A percentile compares a stretch with the other conserved stretches of the same genome.
Conservation (phyloP, 1,140 invertebrate genomes). For the Galleria mellonella region DNA sequence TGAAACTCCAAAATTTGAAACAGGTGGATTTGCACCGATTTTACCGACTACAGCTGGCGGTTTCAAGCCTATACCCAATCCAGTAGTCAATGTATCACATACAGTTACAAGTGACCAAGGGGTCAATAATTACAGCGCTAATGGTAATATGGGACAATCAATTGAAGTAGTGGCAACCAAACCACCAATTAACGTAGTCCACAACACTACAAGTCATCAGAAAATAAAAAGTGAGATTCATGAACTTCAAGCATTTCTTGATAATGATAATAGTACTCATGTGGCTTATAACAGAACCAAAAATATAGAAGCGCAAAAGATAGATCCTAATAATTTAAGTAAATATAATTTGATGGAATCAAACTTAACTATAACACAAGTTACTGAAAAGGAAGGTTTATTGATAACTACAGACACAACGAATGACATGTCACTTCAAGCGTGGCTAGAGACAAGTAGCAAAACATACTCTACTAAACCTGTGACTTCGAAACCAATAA, state of each 20-base stretch:
- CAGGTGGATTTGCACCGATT: slow-evolving; percentile 83
- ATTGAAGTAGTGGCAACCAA: slow-evolving; percentile 24
- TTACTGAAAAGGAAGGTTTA: slow-evolving; percentile 57
- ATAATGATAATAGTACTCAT: slow-evolving; percentile 54
- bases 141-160: slow-evolving; percentile 24
- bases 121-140: slow-evolving; percentile 23
- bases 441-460: slow-evolving; percentile 55
- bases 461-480: slow-evolving; percentile 20
- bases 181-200: slow-evolving; percentile 23
- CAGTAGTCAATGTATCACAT: slow-evolving; percentile 41
- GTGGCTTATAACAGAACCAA: slow-evolving; percentile 60
- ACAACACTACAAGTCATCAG: slow-evolving; percentile 45
- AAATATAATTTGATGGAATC: slow-evolving; percentile 64
- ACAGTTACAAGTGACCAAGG: slow-evolving; percentile 9
- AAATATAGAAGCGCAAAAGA: slow-evolving; percentile 56
- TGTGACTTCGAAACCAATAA: slow-evolving; percentile 32
- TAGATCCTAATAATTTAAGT: slow-evolving; percentile 39
- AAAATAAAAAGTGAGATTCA: slow-evolving; percentile 62
- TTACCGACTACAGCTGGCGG: slow-evolving; percentile 80
- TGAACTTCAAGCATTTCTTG: slow-evolving; percentile 51
- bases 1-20: slow-evolving; percentile 79
- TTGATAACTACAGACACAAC: slow-evolving; percentile 62
- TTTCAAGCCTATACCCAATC: slow-evolving; percentile 80
- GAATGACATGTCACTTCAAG: slow-evolving; percentile 54
- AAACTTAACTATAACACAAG: slow-evolving; percentile 53